Percentiles rank a stretch among this genome's conserved stretches.
Conservation (phyloP, 2,888 invertebrate species). For the Mellilla xanthometata region DNA sequence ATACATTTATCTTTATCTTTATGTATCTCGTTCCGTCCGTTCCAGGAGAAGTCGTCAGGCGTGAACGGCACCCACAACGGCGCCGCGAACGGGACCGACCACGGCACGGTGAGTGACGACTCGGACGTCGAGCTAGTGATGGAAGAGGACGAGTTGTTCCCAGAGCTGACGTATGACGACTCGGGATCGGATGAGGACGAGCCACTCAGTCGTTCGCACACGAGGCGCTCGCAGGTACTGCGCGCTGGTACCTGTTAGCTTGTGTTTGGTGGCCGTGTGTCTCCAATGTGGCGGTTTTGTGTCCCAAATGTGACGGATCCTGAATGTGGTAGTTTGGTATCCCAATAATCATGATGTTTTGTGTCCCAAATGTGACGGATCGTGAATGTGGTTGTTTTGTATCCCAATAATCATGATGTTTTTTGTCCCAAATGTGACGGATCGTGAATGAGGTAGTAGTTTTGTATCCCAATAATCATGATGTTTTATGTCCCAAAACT, state of each 20-base stretch:
- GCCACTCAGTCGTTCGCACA: conserved; percentile 51
- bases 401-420: too few relatives aligned
- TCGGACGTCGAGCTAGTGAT: conserved; percentile 54
- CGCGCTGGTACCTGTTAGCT: conserved; percentile 35
- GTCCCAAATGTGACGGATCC: conserved; percentile 1
- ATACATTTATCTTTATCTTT: not conserved
- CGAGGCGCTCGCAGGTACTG: conserved; percentile 73
- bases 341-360: too few relatives aligned
- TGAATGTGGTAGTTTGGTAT: too few relatives aligned
- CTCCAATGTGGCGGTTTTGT: not conserved
- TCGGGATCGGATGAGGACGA: conserved; percentile 60
- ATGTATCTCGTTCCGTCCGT: conserved; percentile 12
- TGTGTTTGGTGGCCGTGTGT: conserved; percentile 10
- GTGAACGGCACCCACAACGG: conserved; percentile 41
- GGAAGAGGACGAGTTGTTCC: conserved; percentile 70
- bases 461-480: too few relatives aligned
- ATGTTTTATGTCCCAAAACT: too few relatives aligned
- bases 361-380: conserved; percentile 1
- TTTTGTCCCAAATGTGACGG: too few relatives aligned
- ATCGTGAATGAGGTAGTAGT: too few relatives aligned
- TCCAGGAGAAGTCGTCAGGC: conserved; percentile 53
- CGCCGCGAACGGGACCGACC: conserved; percentile 38
- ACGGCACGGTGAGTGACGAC: conserved; percentile 59
- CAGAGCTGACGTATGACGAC: conserved; percentile 71
- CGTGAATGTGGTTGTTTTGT: too few relatives aligned